Conservation (phyloP, 2,888 invertebrate genomes). For the Pyrrhia umbra region DNA sequence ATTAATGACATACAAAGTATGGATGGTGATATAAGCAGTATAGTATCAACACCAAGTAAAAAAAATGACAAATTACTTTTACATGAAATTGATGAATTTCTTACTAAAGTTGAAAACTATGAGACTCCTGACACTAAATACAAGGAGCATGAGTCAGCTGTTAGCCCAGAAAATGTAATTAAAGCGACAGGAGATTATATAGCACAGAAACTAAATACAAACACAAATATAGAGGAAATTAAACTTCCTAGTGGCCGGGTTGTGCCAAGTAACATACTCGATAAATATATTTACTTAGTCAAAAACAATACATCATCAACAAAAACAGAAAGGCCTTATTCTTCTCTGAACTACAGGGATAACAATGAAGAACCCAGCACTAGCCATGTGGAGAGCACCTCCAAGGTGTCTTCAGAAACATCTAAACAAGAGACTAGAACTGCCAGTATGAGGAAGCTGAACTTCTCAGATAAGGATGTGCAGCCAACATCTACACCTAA, state of each 20-base stretch:
- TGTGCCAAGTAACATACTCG: conserved; percentile 78
- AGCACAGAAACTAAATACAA: conserved; percentile 77
- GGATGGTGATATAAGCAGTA: conserved; percentile 87
- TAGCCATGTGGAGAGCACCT: conserved; percentile 59
- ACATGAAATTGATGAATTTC: conserved; percentile 87
- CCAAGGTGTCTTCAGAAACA: conserved; percentile 52
- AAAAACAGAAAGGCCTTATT: conserved; percentile 64
- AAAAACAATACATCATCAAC: conserved; percentile 73
- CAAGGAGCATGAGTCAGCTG: conserved; percentile 65
- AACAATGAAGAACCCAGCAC: conserved; percentile 55
- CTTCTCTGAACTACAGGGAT: conserved; percentile 55
- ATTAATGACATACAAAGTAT: conserved; percentile 80
- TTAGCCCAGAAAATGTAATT: conserved; percentile 81
- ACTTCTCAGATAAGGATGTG: conserved; percentile 83
- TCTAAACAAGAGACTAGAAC: conserved; percentile 66
- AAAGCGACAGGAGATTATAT: conserved; percentile 84
- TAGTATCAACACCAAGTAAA: conserved; percentile 85
- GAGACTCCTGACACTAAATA: conserved; percentile 80
- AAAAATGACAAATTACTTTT: conserved; percentile 84
- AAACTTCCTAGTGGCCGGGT: conserved; percentile 80
- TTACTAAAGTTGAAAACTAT: conserved; percentile 85
- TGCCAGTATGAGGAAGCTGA: conserved; percentile 78
- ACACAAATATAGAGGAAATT: conserved; percentile 71
- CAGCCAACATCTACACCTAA: conserved; percentile 87
- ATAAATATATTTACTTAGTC: conserved; percentile 87